Percentiles rank a stretch among this genome's conserved stretches.
Conservation (phyloP, 53 echinoderm and acorn worm species). For the Actinopyga echinites region DNA sequence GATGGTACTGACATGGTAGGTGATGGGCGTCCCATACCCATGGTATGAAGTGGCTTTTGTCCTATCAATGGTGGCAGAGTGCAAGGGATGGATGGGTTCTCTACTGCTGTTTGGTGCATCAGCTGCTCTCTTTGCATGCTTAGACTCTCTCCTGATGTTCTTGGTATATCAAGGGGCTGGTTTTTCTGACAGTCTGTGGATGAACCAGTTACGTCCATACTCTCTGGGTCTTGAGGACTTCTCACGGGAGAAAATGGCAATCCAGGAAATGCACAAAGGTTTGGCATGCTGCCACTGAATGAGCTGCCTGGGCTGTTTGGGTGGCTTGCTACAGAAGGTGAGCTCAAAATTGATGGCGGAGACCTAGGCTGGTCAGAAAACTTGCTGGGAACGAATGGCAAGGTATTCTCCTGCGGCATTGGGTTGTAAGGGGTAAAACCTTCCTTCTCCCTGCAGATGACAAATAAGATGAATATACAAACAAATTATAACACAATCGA, state of each 20-base stretch:
- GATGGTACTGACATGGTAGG: constrained; percentile 1
- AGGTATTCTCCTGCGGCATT: constrained; percentile 28
- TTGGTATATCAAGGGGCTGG: not conserved
- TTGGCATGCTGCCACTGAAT: constrained; percentile 82
- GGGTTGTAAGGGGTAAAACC: constrained; percentile 25
- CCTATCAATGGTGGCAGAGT: not conserved
- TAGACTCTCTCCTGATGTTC: too few relatives aligned
- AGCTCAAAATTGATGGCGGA: constrained; percentile 44
- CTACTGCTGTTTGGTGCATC: too few relatives aligned
- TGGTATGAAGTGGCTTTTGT: constrained; percentile 1
- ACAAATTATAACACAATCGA: not conserved
- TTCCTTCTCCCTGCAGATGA: constrained; percentile 45
- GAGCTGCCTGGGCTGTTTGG: constrained; percentile 52
- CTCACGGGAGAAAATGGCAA: constrained; percentile 40
- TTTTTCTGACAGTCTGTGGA: not conserved
- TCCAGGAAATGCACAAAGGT: constrained; percentile 53
- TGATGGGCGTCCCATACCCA: not conserved
- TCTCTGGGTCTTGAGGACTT: not conserved
- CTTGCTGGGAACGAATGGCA: constrained; percentile 3
- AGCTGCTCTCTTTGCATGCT: too few relatives aligned
- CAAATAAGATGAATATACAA: not conserved
- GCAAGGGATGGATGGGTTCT: too few relatives aligned
- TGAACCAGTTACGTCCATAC: not conserved
- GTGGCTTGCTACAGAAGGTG: constrained; percentile 38
- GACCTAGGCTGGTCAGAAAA: constrained; percentile 44